phyloP scores from a whole-genome alignment of 2,113 vertebrate genomes.

The Anhinga rufa region DNA sequence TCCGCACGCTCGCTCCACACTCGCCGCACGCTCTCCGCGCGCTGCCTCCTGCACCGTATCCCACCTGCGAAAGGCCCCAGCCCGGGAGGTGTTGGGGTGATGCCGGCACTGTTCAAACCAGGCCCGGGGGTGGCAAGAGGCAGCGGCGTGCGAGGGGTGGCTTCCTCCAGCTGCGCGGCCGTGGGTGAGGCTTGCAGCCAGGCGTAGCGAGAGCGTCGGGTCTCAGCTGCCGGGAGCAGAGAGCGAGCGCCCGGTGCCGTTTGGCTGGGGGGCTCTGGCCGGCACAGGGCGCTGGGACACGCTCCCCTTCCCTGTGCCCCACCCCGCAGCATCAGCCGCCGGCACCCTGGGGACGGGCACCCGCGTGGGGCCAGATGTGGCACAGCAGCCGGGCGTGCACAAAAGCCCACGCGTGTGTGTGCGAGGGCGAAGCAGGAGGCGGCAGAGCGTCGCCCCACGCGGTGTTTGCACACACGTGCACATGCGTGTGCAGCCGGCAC shows the following conservation, averaged over 20 bases:
- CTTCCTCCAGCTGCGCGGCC: neutral
- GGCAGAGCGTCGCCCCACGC: rapidly evolving
- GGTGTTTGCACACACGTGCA: neutral
- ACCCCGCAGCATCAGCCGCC: neutral
- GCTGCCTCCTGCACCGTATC: no score
- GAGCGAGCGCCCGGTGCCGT: neutral
- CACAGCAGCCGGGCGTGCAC: neutral
- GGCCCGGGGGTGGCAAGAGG: neutral
- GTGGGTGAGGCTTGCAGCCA: neutral
- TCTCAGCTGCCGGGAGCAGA: rapidly evolving
- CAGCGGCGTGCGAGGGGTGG: neutral
- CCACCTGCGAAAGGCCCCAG: neutral
- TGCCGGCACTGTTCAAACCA: rapidly evolving
- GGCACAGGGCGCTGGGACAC: neutral
- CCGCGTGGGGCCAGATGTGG: rapidly evolving
- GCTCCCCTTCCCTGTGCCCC: rapidly evolving
- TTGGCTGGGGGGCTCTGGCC: neutral
- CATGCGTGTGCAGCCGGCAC: neutral
- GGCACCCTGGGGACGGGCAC: neutral
- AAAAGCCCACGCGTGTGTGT: rapidly evolving
- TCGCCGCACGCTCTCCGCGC: rapidly evolving
- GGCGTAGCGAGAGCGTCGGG: rapidly evolving
- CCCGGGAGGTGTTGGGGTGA: neutral
- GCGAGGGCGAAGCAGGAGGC: neutral
- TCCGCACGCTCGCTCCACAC: neutral